Percentiles rank a stretch among this genome's conserved stretches.
These are phyloP conservation scores for Cantharis rustica DNA, from an alignment of 2,888 invertebrate species.

Conservation along the genomic window DNA sequence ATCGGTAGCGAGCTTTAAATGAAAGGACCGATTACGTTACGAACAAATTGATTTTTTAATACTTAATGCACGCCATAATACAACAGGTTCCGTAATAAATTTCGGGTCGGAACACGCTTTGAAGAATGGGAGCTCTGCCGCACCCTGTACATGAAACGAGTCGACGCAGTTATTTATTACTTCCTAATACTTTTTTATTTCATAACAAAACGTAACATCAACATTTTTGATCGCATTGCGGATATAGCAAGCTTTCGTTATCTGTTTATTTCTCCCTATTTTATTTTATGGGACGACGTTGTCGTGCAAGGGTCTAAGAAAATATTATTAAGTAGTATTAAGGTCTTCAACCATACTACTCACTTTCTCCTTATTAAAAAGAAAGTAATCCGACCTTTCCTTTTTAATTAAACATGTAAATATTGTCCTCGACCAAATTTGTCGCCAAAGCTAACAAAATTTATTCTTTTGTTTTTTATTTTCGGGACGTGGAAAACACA, in stretches of 20 bases:
- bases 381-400: neutral
- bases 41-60: neutral
- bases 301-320: conserved; percentile 1
- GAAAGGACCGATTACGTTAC: neutral
- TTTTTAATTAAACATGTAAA: neutral
- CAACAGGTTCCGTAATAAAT: neutral
- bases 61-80: neutral
- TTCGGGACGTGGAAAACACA: no score
- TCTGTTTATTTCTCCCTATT: neutral
- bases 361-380: neutral
- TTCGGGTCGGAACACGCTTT: neutral
- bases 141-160: neutral
- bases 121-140: neutral
- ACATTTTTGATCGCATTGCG: conserved; percentile 15
- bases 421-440: neutral
- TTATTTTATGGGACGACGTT: neutral
- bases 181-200: conserved; percentile 15
- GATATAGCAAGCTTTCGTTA: conserved; percentile 2
- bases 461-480: neutral
- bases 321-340: neutral
- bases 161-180: conserved; percentile 8
- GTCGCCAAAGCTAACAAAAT: neutral
- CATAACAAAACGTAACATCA: conserved; percentile 12
- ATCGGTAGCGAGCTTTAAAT: neutral
- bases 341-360: neutral